Evolutionary conservation across 2,888 invertebrate species (phyloP), one percentile per base, ranked within the genome.

Genomic region (Eurytoma adleriae): DNA sequence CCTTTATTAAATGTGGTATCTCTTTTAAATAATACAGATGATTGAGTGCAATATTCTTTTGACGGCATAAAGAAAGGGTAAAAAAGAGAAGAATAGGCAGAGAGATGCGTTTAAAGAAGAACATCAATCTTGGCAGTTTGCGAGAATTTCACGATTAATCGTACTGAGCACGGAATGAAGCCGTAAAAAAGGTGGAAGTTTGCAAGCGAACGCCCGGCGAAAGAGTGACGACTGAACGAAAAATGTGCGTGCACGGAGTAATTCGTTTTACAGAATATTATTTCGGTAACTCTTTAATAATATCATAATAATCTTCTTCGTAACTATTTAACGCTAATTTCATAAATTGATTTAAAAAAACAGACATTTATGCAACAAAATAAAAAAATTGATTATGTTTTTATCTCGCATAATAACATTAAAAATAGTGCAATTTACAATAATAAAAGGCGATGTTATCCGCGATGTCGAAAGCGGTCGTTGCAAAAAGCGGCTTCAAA

Each of bases 131-230:
- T 50, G 59, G 62, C 62, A 57, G 56, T 79, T 70, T 70, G 69
- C 73, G 69, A 62, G 62, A 69, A 74, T 79, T 79, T 69, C 18
- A 56, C 61, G 54, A 78, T 78, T 71, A 66, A 78, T 71, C 71
- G 77, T 27, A 48, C n/a, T 14, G 52, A 13, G 50, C 61, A 2
- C 57, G 59, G 66, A 79, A 74, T 75, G 74, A 70, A 74, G 69
- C 69, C 74, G 79, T 70, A 70, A 74, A 75, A 40, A 79, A 64
- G 66, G 62, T 50, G 74, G 67, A 57, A 69, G 62, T 30, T 52
- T 30, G 68, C 20, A 18, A 5, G 59, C 50, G 18, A 20, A 20
- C 40, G 18, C 40, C 30, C 18, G 68, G 56, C 16, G n/a, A 24
- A 68, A 64, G 64, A 61, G 30, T 50, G 70, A 77, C 69, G 69